Conservation (phyloP, 2,797 vertebrate species). For the Graptemys geographica region DNA sequence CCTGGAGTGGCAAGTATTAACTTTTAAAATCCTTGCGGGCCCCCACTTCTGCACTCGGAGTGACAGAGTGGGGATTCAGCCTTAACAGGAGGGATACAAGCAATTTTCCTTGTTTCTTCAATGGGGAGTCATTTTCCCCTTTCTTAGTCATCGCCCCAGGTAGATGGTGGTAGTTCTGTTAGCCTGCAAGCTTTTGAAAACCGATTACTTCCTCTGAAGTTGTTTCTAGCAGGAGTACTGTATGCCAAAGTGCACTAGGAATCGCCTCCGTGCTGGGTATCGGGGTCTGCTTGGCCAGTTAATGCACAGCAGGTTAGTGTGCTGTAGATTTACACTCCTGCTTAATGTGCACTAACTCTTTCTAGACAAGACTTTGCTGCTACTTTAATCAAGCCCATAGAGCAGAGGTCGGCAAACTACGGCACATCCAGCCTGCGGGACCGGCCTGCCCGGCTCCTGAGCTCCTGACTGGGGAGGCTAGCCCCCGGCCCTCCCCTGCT, state of each 20-base stretch:
- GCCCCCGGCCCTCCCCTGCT: too few relatives aligned
- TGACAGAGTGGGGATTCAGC: too few relatives aligned
- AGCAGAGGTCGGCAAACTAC: background rate
- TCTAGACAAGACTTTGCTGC: background rate
- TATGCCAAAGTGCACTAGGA: background rate
- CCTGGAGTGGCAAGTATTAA: too few relatives aligned
- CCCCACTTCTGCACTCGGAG: too few relatives aligned
- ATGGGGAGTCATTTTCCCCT: background rate
- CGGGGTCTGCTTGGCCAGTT: background rate
- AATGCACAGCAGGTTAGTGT: background rate
- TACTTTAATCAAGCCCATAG: background rate
- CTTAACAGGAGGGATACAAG: background rate
- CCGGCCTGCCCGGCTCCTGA: too few relatives aligned
- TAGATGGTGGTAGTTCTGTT: background rate
- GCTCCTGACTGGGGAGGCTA: too few relatives aligned
- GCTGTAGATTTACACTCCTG: background rate
- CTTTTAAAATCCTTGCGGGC: too few relatives aligned
- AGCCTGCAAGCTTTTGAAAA: background rate
- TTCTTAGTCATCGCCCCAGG: background rate
- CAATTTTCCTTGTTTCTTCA: background rate
- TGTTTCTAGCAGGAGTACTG: background rate
- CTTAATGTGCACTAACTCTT: background rate
- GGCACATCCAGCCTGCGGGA: too few relatives aligned
- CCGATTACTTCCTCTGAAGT: background rate
- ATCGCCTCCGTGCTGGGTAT: too few relatives aligned